Evolutionary conservation across 2,888 invertebrate species (phyloP).

Genomic region (Dryomyza anilis): DNA sequence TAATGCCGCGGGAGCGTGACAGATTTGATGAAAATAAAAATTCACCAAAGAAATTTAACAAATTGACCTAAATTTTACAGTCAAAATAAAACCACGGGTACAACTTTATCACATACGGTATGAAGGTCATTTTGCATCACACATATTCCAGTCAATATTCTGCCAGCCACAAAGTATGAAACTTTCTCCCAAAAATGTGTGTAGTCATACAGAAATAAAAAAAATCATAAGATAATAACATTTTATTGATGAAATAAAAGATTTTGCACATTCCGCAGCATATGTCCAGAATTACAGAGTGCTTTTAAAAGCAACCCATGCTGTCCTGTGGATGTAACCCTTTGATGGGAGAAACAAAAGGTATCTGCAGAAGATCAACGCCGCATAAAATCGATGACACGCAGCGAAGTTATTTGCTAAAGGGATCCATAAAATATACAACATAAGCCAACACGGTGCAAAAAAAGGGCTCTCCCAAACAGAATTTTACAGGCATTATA

Average conservation of each 20-base stretch:
- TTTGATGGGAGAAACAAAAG: background rate
- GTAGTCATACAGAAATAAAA: background rate
- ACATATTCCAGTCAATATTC: slow-evolving; percentile 1
- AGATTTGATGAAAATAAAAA: background rate
- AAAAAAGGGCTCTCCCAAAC: too few relatives aligned
- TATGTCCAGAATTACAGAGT: slow-evolving; percentile 6
- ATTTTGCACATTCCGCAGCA: slow-evolving; percentile 15
- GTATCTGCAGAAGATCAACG: background rate
- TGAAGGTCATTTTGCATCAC: too few relatives aligned
- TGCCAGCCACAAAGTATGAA: slow-evolving; percentile 1
- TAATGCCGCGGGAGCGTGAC: background rate
- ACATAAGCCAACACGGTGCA: too few relatives aligned
- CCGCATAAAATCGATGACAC: background rate
- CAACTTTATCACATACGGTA: too few relatives aligned
- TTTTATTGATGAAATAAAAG: slow-evolving; percentile 48
- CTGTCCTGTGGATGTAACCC: background rate
- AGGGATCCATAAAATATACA: too few relatives aligned
- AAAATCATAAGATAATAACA: slow-evolving; percentile 37
- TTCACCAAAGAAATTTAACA: too few relatives aligned
- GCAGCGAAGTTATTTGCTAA: too few relatives aligned
- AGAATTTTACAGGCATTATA: too few relatives aligned
- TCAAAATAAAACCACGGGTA: too few relatives aligned
- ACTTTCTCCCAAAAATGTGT: too few relatives aligned
- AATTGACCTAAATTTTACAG: too few relatives aligned
- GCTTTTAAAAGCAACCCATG: slow-evolving; percentile 6